phyloP scores from a whole-genome alignment of 2,113 vertebrate species.

The Anser brachyrhynchus region DNA sequence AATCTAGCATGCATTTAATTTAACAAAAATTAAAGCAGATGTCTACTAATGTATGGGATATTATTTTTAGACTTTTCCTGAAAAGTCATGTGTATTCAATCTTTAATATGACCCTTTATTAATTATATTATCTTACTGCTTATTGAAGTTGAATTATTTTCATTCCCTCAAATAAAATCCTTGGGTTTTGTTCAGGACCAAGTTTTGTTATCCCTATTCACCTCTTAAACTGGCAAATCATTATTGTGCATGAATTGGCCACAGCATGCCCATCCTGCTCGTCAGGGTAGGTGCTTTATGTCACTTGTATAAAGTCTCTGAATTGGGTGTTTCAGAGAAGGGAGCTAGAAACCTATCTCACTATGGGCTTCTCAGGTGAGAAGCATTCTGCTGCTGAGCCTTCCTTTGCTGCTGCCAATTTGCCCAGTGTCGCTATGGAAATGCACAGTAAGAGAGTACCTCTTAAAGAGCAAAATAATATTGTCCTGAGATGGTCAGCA shows the following conservation, averaged over 20 bases:
- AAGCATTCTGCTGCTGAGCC: background rate
- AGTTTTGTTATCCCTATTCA: background rate
- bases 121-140: background rate
- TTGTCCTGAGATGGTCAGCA: background rate
- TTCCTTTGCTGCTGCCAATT: background rate
- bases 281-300: background rate
- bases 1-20: background rate
- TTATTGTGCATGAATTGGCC: background rate
- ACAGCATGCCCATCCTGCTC: background rate
- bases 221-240: background rate
- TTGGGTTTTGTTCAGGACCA: background rate
- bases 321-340: background rate
- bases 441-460: background rate
- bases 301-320: background rate
- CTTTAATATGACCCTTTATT: background rate
- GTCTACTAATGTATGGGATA: background rate
- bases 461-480: background rate
- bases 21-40: background rate
- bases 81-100: background rate
- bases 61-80: background rate
- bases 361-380: background rate
- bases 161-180: background rate
- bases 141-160: background rate
- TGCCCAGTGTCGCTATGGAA: background rate
- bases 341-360: background rate